Base-by-base conservation (phyloP, 2,113 vertebrate genomes). In the Pseudorasbora parva region DNA sequence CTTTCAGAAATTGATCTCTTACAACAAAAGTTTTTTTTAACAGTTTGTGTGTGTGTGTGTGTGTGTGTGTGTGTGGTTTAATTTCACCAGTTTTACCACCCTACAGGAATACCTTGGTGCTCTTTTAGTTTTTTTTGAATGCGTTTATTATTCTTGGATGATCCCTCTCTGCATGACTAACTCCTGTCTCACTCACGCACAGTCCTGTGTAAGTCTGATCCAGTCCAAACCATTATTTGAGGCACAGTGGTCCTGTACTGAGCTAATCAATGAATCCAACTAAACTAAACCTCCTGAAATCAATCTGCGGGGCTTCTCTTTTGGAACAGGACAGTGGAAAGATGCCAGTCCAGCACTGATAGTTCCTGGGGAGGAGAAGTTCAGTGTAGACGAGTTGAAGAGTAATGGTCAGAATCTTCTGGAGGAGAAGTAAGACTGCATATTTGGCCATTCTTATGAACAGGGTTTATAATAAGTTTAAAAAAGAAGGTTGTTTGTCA, bases 361-460 rank as follows among this genome's bases (percentile, higher is more conserved):
- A 90, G 93, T 98, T 88, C 96, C 96, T 4, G 95, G 96, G 76
- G 96, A 97, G 85, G 96, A 97, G 87, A 99, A 96, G 88, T 95
- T 97, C 84, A 95, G 95, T 86, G 88, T 96, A 68, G 96, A 97
- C 88, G 96, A 96, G 90, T 95, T 94, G 83, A 97, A 93, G 92
- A 97, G 95, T 90, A 99, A 99, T 2, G 96, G 97, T 86, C 97
- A 98, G 90, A 97, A 94, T 83, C 93, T 95, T 87, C 93, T 92
- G 78, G 96, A 98, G 88, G 97, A 98, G 89, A 99, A 97, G 98
- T 99, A 96, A 97, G 97, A 90, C 17, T 3, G 73, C 45, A 66
- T 54, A n/a, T 69, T 23, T 47, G 15, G 43, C 43, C 57, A 45
- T 23, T 25, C 11, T 51, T 8, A 4, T 54, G 17, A 59, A 21